These are phyloP conservation scores for Plectus sambesii DNA, from an alignment of 1,140 invertebrate genomes.

Conservation along the genomic window DNA sequence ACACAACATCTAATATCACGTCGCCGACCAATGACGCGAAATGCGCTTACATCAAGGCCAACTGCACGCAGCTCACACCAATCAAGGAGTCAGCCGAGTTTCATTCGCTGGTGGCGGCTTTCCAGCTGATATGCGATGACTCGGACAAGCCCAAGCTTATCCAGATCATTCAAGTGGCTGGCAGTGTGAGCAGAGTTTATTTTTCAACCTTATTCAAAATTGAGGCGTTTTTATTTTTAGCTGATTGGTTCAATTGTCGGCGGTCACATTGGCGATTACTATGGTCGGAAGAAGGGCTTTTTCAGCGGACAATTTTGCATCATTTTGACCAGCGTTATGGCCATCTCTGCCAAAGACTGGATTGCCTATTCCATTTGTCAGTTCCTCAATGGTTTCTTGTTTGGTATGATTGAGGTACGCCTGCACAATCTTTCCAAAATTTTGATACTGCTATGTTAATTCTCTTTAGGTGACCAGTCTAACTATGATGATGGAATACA, in stretches of 20 bases:
- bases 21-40: slow-evolving; percentile 15
- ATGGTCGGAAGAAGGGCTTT: slow-evolving; percentile 30
- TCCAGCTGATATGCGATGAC: slow-evolving; percentile 35
- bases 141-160: slow-evolving; percentile 29
- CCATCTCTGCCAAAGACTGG: slow-evolving; percentile 28
- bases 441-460: no score
- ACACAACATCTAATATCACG: slow-evolving; percentile 1
- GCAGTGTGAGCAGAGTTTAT: slow-evolving; percentile 25
- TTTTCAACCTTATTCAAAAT: slow-evolving; percentile 1
- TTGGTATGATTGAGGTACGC: slow-evolving; percentile 40
- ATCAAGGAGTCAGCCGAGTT: slow-evolving; percentile 26
- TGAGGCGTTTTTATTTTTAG: slow-evolving; percentile 21
- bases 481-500: slow-evolving; percentile 41
- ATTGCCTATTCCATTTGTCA: slow-evolving; percentile 25
- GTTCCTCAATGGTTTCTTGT: slow-evolving; percentile 34
- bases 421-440: background rate
- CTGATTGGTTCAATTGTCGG: slow-evolving; percentile 35
- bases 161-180: slow-evolving; percentile 30
- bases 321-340: slow-evolving; percentile 37
- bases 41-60: slow-evolving; percentile 9
- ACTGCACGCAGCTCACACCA: slow-evolving; percentile 3
- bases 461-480: slow-evolving; percentile 21
- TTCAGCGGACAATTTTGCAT: slow-evolving; percentile 38
- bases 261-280: slow-evolving; percentile 36
- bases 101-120: slow-evolving; percentile 30